Evolutionary conservation across 2,113 vertebrate genomes (phyloP), one percentile per base, ranked within the genome.

Genomic region (Ailurus styani): DNA sequence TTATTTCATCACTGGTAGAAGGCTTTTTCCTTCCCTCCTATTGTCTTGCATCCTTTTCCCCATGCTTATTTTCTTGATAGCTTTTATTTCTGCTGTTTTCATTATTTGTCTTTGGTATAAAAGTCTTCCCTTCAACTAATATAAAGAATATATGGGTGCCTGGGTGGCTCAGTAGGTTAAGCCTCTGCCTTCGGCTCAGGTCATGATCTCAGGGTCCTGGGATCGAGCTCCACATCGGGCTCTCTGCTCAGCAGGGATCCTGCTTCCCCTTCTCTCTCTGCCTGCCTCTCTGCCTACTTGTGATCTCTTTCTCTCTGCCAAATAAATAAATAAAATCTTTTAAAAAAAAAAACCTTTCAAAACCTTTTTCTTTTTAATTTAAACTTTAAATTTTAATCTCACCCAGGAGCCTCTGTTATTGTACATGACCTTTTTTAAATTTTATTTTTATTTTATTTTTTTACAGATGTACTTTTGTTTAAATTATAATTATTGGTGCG

Each of bases 81-180:
- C 45, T 93, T 97, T 94, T 83, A 90, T 81, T 93, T 91, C 66
- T 84, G 68, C 42, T 78, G 2, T 52, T 94, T 86, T 57, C 77
- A 13, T 87, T 86, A 57, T 84, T 96, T 81, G 21, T 68, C 27
- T 34, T 72, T 83, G 75, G 55, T 79, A 34, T 92, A 77, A 50
- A 84, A 29, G 27, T 37, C 64, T 70, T 29, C 45, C 14, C 8
- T n/a, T 12, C 6, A 82, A 42, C 60, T 83, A 77, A 87, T 54
- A 62, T 18, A 47, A 86, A 66, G 47, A 66, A 75, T 20, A 77
- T 54, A n/a, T n/a, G n/a, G n/a, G n/a, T n/a, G n/a, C n/a, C n/a
- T n/a, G n/a, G n/a, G n/a, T n/a, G n/a, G n/a, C n/a, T n/a, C n/a
- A n/a, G n/a, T n/a, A n/a, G n/a, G n/a, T n/a, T n/a, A n/a, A n/a